Evolutionary conservation across 2,113 vertebrate species (phyloP), one percentile per base, ranked within the genome.

Genomic region (Harpagus bidentatus): DNA sequence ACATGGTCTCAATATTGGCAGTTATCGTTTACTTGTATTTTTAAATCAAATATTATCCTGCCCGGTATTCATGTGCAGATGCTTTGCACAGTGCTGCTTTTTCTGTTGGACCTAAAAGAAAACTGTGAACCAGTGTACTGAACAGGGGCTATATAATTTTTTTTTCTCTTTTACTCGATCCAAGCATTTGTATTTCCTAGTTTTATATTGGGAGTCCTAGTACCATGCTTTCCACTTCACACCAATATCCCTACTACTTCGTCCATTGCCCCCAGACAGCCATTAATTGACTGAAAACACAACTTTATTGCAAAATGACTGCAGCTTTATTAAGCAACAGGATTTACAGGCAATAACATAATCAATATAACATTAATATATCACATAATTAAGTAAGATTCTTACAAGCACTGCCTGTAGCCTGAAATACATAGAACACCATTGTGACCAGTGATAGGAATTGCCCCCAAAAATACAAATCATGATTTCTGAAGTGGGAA

Each of bases 1-100:
- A 99, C 98, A 97, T 99, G 98, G 98, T 98, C 98, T 98, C 98
- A 98, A 98, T 98, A 98, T 97, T 95, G 93, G 98, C 96, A 97
- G 98, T 98, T 98, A 98, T 98, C 96, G 29, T 92, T 96, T 96
- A 96, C 97, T 98, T 97, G 96, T 96, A 97, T 96, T 97, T 98
- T 95, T 97, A 55, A 98, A 97, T 97, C 96, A 97, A 97, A 95
- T 96, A 88, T 91, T 86, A 92, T 89, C 97, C 98, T 93, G 89
- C 88, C 90, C 86, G 82, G 76, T 86, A 95, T 97, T 97, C 96
- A 80, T 82, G 72, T 93, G 82, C 95, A 96, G 95, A 98, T 85
- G 93, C 95, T 95, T 93, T 92, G 83, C 95, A 96, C 89, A 90
- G 90, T 59, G 89, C 83, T 18, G 63, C 88, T 82, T 91, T 87